phyloP scores from a whole-genome alignment of 37 sponge, comb jelly and placozoan genomes.

The Eunapius fragilis region DNA sequence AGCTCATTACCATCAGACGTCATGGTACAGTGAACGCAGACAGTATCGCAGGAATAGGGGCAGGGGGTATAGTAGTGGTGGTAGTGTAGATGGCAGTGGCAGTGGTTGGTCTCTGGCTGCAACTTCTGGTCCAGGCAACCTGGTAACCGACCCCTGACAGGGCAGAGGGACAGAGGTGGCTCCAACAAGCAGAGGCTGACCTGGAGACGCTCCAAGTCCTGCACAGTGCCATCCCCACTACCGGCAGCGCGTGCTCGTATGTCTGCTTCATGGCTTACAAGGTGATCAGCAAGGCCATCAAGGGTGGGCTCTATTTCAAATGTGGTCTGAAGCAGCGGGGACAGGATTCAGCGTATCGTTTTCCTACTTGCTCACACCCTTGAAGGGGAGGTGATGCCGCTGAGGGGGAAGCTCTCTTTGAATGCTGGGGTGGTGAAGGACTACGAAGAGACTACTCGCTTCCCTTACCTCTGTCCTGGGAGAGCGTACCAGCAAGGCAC shows the following conservation, averaged over 20 bases:
- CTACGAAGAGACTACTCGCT: background rate
- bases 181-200: background rate
- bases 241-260: background rate
- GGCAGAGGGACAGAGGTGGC: constrained; percentile 1
- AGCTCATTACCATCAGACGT: background rate
- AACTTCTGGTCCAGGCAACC: no score
- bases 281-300: constrained; percentile 72
- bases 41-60: background rate
- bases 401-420: background rate
- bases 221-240: background rate
- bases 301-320: constrained; percentile 39
- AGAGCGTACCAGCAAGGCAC: background rate
- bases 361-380: background rate
- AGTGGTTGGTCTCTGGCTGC: no score
- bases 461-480: background rate
- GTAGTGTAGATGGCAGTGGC: no score
- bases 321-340: constrained; percentile 36
- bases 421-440: background rate
- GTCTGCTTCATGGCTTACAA: constrained; percentile 70
- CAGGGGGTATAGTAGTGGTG: background rate
- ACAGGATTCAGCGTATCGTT: background rate
- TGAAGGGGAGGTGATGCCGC: background rate
- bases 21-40: background rate
- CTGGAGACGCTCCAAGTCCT: background rate
- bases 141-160: background rate